Evolutionary conservation across 1,140 invertebrate genomes (phyloP), one percentile per base, ranked within the genome.

Genomic region (Homalodisca vitripennis): DNA sequence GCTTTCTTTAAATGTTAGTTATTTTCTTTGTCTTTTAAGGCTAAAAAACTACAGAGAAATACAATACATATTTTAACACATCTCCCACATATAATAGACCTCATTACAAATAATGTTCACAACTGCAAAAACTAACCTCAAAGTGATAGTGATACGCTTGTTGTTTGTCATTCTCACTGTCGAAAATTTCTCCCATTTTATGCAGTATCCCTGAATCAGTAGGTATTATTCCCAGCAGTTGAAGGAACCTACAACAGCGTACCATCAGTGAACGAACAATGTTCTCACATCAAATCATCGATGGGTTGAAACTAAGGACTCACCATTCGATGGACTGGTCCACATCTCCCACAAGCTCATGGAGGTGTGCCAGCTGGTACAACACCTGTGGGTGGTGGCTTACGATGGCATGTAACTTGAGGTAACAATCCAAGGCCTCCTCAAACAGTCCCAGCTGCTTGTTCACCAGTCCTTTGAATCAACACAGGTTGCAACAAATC

Each of bases 81-180:
- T n/a, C n/a, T n/a, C n/a, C n/a, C n/a, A n/a, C n/a, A n/a, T n/a
- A n/a, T n/a, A n/a, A n/a, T n/a, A n/a, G n/a, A n/a, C n/a, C n/a
- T n/a, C n/a, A n/a, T n/a, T n/a, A n/a, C n/a, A n/a, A n/a, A n/a
- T n/a, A n/a, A n/a, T n/a, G n/a, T n/a, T n/a, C n/a, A n/a, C n/a
- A n/a, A n/a, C n/a, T n/a, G n/a, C n/a, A n/a, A 41, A 41, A 6
- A 10, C 6, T 41, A 10, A 41, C 34, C 80, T 98, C 94, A 80
- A 87, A 89, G 74, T 95, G 91, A 82, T 94, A 96, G 75, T 96
- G 92, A 81, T 94, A 95, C 0, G 95, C 93, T 80, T 94, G 92
- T 75, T 95, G 92, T 74, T 94, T 92, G 78, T 98, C 95, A 31
- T 92, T 92, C 72, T 91, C 85, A 71, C 83, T 84, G 75, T 97